Base-by-base conservation (phyloP, 1,140 invertebrate genomes). In the Parapsyche elsis region DNA sequence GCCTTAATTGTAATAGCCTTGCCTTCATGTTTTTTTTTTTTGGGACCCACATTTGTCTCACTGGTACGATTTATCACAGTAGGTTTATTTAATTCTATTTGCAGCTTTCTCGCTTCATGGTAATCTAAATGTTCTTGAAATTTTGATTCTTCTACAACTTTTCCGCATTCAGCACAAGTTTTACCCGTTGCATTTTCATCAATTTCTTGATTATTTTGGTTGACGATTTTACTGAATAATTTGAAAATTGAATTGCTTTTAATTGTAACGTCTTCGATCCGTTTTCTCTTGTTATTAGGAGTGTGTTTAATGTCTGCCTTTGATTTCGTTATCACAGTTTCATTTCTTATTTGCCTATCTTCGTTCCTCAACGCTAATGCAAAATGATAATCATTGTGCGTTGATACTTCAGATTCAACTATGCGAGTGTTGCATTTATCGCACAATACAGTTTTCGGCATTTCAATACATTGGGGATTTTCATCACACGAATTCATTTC, bases 61-160 rank as follows among this genome's bases (percentile, higher is more conserved):
- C 9, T 67, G 64, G 64, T 4, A 53, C 16, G 49, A 14, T 12
- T 53, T 5, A 2, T 67, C 21, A 21, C 21, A 24, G 9, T 23
- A 5, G 77, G 67, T 80, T 76, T 83, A 74, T 86, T 85, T 19
- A 84, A 84, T 88, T 88, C 87, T 81, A 87, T 87, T 84, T 91
- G 93, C 44, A 95, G 84, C 84, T 90, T 91, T 84, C 92, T 92
- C 4, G 94, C 94, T 79, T 92, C 86, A 85, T 95, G 94, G 86
- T 91, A 94, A 87, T 95, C 93, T 76, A 89, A 86, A 85, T 95
- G 94, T 84, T 92, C 91, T 12, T 85, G 79, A 84, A 92, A 90
- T 79, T 92, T 92, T 5, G 87, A 86, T n/a, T 87, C 16, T 26
- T 87, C 84, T 44, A 95, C 89, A 83, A 87, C 89, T 84, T 91